Evolutionary conservation across 2,113 vertebrate species (phyloP).

Genomic region (Ploceus nigricollis): DNA sequence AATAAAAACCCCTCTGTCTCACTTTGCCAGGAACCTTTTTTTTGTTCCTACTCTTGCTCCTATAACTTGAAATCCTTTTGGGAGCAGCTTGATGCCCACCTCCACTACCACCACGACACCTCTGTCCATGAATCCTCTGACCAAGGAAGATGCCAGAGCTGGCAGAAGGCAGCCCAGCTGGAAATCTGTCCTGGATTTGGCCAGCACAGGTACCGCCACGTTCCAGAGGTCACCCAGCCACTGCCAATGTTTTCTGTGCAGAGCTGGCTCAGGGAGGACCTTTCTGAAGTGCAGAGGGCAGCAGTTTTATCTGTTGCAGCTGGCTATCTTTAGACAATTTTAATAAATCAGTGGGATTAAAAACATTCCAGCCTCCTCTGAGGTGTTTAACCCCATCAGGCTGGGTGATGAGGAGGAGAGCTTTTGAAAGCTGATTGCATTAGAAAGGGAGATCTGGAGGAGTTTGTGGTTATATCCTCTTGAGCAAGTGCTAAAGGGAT

Average conservation of each 20-base stretch:
- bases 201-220: neutral
- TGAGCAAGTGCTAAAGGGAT: neutral
- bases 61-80: neutral
- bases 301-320: slow-evolving; percentile 61
- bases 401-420: neutral
- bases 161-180: neutral
- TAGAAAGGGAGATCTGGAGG: neutral
- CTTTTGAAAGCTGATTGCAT: neutral
- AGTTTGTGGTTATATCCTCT: neutral
- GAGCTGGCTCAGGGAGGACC: neutral
- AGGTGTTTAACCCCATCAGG: neutral
- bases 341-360: slow-evolving; percentile 67
- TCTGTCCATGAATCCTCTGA: neutral
- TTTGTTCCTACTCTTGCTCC: neutral
- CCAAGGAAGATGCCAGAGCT: neutral
- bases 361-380: slow-evolving; percentile 50
- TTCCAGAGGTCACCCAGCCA: neutral
- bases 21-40: neutral
- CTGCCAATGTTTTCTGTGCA: neutral
- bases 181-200: neutral
- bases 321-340: slow-evolving; percentile 68
- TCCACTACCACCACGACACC: neutral
- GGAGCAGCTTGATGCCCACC: neutral
- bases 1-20: neutral
- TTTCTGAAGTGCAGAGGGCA: slow-evolving; percentile 20